Base-by-base conservation (phyloP, 2,888 invertebrate genomes). In the Trachelus stipa region DNA sequence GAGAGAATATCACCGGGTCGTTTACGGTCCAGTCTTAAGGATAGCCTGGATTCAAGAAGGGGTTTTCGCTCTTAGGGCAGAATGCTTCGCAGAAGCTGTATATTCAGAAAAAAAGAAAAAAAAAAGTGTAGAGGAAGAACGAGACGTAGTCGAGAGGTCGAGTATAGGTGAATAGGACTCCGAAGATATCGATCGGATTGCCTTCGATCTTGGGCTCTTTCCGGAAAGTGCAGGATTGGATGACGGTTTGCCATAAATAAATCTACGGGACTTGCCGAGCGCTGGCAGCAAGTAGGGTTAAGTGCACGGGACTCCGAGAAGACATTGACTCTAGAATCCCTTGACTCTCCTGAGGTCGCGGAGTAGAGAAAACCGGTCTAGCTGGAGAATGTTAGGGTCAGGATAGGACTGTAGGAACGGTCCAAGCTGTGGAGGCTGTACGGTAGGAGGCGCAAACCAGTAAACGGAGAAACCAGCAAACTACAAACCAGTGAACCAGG, bases 271-370 rank as follows among this genome's bases (percentile, higher is more conserved):
- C 56, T 23, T 23, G 23, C 56, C 56, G 56, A 56, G 56, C 56
- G 23, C 56, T 3, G 56, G 23, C 56, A 56, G 56, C 31, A 74
- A 69, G 74, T 34, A 69, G 69, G 69, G 35, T 35, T 77, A 74
- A 77, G 74, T 77, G 77, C 77, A 77, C 73, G 68, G 37, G 30
- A 74, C 34, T 37, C 37, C 69, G 30, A 74, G 77, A 77, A 77
- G 74, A 30, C 77, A 69, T 77, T 77, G 77, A 77, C 77, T 77
- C 77, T 74, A 37, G 77, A 74, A 68, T 77, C 74, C 74, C 56
- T 73, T 73, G 69, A 77, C 77, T 69, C 73, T 73, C 69, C 77
- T 77, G 77, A 77, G 68, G 73, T 56, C 69, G 34, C 68, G 73
- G 33, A 68, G 30, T 31, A 77, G 69, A 68, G 73, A 77, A 68